Conservation (phyloP, 2,797 vertebrate genomes). For the Sternarchorhynchus goeldii region DNA sequence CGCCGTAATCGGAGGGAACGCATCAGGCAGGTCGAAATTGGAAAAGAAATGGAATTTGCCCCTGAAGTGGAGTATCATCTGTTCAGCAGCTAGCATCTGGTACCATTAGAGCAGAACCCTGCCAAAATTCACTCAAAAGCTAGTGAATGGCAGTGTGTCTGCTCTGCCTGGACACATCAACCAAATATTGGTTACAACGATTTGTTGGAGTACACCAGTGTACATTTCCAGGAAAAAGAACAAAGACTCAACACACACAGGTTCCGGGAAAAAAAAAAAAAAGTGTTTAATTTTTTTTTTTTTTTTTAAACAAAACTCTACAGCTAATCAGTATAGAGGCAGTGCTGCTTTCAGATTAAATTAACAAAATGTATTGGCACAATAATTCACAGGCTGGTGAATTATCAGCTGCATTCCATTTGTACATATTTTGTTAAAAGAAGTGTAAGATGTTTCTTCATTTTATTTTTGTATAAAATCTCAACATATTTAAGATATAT, state of each 20-base stretch:
- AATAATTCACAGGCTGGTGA: background rate
- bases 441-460: background rate
- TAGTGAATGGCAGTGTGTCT: background rate
- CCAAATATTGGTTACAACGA: background rate
- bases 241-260: background rate
- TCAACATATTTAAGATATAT: conserved; percentile 30
- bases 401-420: conserved; percentile 6
- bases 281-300: too few species aligned
- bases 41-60: conserved; percentile 2
- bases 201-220: background rate
- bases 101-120: background rate
- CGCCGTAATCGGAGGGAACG: background rate
- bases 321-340: too few species aligned
- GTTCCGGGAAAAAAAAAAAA: too few species aligned
- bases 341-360: too few species aligned
- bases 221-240: too few species aligned
- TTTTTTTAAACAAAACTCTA: too few species aligned
- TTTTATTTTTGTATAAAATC: conserved; percentile 31
- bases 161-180: background rate
- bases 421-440: conserved; percentile 13
- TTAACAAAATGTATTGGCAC: background rate
- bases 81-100: background rate
- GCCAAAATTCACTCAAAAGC: background rate
- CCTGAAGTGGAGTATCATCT: conserved; percentile 3
- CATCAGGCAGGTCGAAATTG: conserved; percentile 12